Percentiles rank a stretch among this genome's conserved stretches.
These are phyloP conservation scores for Sapayoa aenigma DNA, from an alignment of 2,113 vertebrate genomes.

Conservation along the genomic window DNA sequence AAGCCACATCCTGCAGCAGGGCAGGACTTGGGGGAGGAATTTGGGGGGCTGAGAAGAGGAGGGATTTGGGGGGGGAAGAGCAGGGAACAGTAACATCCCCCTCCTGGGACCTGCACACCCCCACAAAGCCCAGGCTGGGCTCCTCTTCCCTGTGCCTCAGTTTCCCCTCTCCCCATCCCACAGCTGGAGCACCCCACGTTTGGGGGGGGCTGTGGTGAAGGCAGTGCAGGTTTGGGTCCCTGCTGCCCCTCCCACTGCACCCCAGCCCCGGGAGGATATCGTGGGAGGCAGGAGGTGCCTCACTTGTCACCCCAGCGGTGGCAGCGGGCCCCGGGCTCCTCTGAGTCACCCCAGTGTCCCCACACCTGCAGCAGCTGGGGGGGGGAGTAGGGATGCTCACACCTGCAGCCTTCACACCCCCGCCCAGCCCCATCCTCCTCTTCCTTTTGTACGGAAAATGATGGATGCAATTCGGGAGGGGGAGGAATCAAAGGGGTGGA, in stretches of 20 bases:
- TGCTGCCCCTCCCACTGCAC: fast-evolving
- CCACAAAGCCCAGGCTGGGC: fast-evolving
- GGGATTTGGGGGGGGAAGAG: not conserved
- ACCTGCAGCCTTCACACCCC: not conserved
- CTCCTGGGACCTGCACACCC: not conserved
- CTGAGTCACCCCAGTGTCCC: not conserved
- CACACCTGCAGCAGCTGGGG: not conserved
- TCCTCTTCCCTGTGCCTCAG: not conserved
- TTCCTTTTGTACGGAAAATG: not conserved
- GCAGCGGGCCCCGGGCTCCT: not conserved
- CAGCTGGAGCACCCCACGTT: not conserved
- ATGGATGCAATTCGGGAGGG: not conserved
- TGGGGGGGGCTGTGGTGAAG: not conserved
- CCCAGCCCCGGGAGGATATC: not conserved
- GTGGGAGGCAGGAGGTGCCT: not conserved
- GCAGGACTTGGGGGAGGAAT: not conserved
- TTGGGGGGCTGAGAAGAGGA: not conserved
- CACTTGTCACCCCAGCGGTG: not conserved
- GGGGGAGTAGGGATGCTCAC: not conserved
- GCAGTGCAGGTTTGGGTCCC: not conserved
- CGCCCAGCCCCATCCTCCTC: not conserved
- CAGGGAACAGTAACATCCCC: not conserved
- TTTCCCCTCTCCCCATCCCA: not conserved
- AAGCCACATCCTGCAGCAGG: not conserved
- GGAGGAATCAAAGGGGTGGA: not conserved